These are phyloP conservation scores for Dissostichus mawsoni DNA, from an alignment of 2,113 vertebrate species.

Conservation along the genomic window DNA sequence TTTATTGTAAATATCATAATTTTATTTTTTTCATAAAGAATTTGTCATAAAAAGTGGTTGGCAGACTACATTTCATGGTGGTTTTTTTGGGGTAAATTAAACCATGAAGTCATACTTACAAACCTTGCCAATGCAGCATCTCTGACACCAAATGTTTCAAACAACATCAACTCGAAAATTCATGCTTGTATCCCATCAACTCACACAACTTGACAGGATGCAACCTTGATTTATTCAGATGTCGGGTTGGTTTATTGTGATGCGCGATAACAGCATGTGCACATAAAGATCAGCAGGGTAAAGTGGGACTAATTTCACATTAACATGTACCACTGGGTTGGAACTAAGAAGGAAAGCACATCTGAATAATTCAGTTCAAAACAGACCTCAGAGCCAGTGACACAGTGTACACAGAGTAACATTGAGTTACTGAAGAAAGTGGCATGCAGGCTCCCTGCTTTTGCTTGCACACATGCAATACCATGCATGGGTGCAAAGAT, in stretches of 20 bases:
- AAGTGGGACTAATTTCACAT: constrained; percentile 75
- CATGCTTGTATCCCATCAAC: background rate
- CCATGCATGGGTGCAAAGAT: constrained; percentile 46
- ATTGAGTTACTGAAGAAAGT: constrained; percentile 9
- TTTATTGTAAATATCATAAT: too few relatives aligned
- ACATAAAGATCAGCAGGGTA: constrained; percentile 51
- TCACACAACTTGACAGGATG: constrained; percentile 29
- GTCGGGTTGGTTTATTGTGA: constrained; percentile 47
- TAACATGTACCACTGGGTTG: constrained; percentile 69
- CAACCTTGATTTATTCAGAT: constrained; percentile 47
- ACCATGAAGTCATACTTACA: background rate
- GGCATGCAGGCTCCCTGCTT: constrained; percentile 10
- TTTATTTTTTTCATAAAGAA: too few relatives aligned
- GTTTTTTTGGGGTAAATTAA: constrained; percentile 29
- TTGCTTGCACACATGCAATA: constrained; percentile 29
- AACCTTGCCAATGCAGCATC: constrained; percentile 15
- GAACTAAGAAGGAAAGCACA: constrained; percentile 65
- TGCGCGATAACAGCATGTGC: constrained; percentile 42
- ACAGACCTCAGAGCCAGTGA: constrained; percentile 33
- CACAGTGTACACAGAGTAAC: background rate
- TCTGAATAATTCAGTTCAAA: constrained; percentile 74
- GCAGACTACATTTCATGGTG: background rate
- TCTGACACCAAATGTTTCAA: constrained; percentile 12
- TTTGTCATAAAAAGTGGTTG: too few relatives aligned
- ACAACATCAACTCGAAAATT: constrained; percentile 7